Evolutionary conservation across 2,113 vertebrate genomes (phyloP), one percentile per base, ranked within the genome.

Genomic region (Tautogolabrus adspersus): DNA sequence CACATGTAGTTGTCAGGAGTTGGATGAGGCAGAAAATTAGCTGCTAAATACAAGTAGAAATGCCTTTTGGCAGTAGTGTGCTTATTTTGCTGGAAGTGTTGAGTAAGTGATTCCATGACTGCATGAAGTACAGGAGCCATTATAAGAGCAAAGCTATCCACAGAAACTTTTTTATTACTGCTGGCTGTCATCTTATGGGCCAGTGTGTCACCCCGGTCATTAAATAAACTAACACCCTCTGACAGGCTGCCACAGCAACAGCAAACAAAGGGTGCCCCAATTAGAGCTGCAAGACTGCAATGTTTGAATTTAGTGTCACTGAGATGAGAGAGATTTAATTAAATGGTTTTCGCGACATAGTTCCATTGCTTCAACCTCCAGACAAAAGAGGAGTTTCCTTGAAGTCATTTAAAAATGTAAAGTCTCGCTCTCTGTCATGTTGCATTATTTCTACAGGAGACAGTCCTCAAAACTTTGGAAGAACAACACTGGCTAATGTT

Each of bases 401-500:
- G 1, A 52, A 44, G 61, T 68, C 55, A 70, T 64, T 56, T 55
- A 30, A 37, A 72, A 82, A 72, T 85, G 30, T 60, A 73, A 86
- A 76, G 52, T 81, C 72, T 83, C 56, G 1, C 70, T 62, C 10
- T 81, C 44, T 86, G 86, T 89, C 88, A 56, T 62, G 42, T 90
- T 66, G 84, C 62, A 91, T 94, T 88, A 87, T 88, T 72, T 84
- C 91, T 84, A 91, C 87, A 99, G 98, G 96, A 75, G 92, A 93
- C 91, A 96, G 93, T 82, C 96, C 94, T 0, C 95, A 97, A 79
- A 96, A 98, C 91, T 99, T 99, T 3, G 97, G 96, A 57, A 95
- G 97, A 89, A 98, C 97, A 59, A 99, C 98, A 52, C 96, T 99
- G 8, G 96, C 95, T 77, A 99, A 99, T 91, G 94, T 99, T 82